These are phyloP conservation scores for Sturmia bella DNA, from an alignment of 2,888 invertebrate genomes.

Conservation along the genomic window DNA sequence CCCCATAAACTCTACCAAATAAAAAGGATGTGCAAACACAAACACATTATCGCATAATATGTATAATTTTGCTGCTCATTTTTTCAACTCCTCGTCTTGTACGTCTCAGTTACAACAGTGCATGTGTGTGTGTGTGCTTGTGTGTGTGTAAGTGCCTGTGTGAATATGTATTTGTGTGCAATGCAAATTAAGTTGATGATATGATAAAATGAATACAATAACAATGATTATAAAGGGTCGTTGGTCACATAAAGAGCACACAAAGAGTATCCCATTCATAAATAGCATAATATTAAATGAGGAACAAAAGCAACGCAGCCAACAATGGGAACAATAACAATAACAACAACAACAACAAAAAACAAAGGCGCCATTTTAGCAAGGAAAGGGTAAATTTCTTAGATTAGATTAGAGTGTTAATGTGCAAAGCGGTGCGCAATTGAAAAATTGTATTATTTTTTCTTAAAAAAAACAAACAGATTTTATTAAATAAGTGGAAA, in stretches of 20 bases:
- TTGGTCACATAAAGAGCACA: slow-evolving; percentile 67
- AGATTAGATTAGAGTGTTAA: slow-evolving; percentile 65
- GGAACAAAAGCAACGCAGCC: slow-evolving; percentile 38
- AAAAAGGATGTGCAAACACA: slow-evolving; percentile 69
- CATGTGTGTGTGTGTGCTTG: slow-evolving; percentile 41
- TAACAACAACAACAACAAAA: slow-evolving; percentile 19
- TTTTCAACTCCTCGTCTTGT: slow-evolving; percentile 54
- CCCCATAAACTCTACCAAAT: slow-evolving; percentile 49
- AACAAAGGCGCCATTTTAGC: slow-evolving; percentile 1
- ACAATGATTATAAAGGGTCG: slow-evolving; percentile 70
- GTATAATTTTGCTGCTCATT: slow-evolving; percentile 77
- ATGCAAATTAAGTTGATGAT: slow-evolving; percentile 70
- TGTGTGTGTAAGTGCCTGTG: background rate
- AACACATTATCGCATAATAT: slow-evolving; percentile 65
- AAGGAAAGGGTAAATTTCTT: slow-evolving; percentile 59
- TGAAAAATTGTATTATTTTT: slow-evolving; percentile 39
- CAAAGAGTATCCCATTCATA: slow-evolving; percentile 73
- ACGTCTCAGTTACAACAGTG: slow-evolving; percentile 23
- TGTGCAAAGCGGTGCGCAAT: slow-evolving; percentile 58
- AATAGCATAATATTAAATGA: slow-evolving; percentile 62
- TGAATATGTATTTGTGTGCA: slow-evolving; percentile 59
- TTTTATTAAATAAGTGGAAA: too few relatives aligned
- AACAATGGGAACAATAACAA: slow-evolving; percentile 33
- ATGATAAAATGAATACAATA: slow-evolving; percentile 72
- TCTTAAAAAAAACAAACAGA: slow-evolving; percentile 5